phyloP scores from a whole-genome alignment of 2,797 vertebrate species.

The Gadopsis marmoratus region DNA sequence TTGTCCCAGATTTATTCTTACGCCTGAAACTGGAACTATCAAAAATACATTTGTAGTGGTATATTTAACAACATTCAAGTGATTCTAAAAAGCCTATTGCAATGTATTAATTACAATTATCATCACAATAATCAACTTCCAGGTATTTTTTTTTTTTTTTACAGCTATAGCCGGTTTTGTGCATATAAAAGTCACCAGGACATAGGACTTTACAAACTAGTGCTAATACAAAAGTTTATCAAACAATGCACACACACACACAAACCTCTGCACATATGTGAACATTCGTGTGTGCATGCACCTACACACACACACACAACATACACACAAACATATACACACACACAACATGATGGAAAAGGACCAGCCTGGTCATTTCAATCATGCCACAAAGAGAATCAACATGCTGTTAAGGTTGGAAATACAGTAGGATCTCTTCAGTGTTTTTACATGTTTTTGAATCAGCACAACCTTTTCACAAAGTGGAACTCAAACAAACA shows the following conservation, averaged over 20 bases:
- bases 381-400: conserved; percentile 64
- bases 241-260: conserved; percentile 48
- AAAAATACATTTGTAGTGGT: conserved; percentile 66
- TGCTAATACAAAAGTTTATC: conserved; percentile 67
- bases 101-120: conserved; percentile 55
- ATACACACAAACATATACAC: conserved; percentile 29
- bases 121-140: conserved; percentile 53
- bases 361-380: conserved; percentile 56
- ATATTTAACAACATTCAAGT: conserved; percentile 68
- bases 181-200: conserved; percentile 75
- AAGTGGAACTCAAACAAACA: conserved; percentile 35
- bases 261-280: not conserved
- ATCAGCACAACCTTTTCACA: conserved; percentile 23
- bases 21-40: conserved; percentile 55
- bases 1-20: conserved; percentile 42
- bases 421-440: conserved; percentile 39
- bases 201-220: conserved; percentile 67
- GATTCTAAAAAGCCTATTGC: conserved; percentile 66
- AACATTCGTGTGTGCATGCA: conserved; percentile 38
- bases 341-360: conserved; percentile 52
- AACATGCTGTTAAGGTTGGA: conserved; percentile 50
- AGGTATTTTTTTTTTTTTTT: too few species aligned
- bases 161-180: conserved; percentile 64
- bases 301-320: conserved; percentile 17
- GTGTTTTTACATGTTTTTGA: conserved; percentile 37